Evolutionary conservation across 2,888 invertebrate species (phyloP).

Genomic region (Baronia brevicornis): DNA sequence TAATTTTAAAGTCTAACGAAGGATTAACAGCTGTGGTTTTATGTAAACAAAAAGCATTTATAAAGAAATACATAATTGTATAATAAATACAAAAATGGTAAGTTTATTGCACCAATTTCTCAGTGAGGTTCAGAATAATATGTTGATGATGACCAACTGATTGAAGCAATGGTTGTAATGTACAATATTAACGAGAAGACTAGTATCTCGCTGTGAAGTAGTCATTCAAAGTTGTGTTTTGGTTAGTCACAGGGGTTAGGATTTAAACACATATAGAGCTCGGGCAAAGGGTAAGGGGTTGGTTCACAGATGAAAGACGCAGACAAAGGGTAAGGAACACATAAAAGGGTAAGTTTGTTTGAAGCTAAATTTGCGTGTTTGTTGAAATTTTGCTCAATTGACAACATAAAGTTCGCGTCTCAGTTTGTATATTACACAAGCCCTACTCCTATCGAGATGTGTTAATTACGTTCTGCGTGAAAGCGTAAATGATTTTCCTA

Average conservation of each 20-base stretch:
- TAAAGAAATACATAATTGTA: too few relatives aligned
- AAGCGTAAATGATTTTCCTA: slow-evolving; percentile 77
- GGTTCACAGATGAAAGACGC: slow-evolving; percentile 86
- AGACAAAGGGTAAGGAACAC: slow-evolving; percentile 84
- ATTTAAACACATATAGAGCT: slow-evolving; percentile 75
- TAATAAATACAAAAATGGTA: slow-evolving; percentile 23
- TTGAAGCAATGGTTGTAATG: slow-evolving; percentile 70
- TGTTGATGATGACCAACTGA: slow-evolving; percentile 52
- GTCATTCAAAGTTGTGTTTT: slow-evolving; percentile 68
- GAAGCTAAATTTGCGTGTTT: slow-evolving; percentile 75
- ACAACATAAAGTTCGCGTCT: slow-evolving; percentile 64
- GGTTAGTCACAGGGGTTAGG: slow-evolving; percentile 72
- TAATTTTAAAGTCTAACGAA: too few relatives aligned
- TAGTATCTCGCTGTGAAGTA: slow-evolving; percentile 60
- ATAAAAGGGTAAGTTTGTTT: slow-evolving; percentile 76
- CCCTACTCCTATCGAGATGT: slow-evolving; percentile 64
- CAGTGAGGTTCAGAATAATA: slow-evolving; percentile 30
- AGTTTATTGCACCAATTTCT: slow-evolving; percentile 66
- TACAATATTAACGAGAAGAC: slow-evolving; percentile 64
- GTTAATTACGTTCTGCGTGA: slow-evolving; percentile 72
- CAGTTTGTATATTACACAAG: slow-evolving; percentile 61
- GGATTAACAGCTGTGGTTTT: too few relatives aligned
- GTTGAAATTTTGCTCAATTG: slow-evolving; percentile 70
- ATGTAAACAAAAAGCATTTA: too few relatives aligned
- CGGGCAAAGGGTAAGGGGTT: slow-evolving; percentile 71